These are phyloP conservation scores for Mormyrus iriodes DNA, from an alignment of 2,113 vertebrate genomes.

Conservation along the genomic window DNA sequence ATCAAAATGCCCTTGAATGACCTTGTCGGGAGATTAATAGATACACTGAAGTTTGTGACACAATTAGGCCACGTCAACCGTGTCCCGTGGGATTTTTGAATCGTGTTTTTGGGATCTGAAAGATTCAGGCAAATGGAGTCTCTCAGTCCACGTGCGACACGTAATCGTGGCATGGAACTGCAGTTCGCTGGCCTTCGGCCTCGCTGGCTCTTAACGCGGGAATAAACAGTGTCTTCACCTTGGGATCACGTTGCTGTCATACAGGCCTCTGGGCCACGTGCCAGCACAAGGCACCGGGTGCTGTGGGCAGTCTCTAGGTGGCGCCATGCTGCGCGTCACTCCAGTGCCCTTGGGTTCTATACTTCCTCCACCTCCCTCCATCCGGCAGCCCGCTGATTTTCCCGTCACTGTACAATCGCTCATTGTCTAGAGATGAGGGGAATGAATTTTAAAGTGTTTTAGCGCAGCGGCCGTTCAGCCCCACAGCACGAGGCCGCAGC, in stretches of 20 bases:
- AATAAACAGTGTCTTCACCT: conserved; percentile 1
- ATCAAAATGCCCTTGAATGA: not conserved
- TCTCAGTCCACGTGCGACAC: too few relatives aligned
- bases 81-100: not conserved
- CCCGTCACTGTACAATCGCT: not conserved
- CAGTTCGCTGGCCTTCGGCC: not conserved
- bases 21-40: not conserved
- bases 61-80: not conserved
- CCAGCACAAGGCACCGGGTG: not conserved
- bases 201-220: not conserved
- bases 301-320: not conserved
- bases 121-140: not conserved
- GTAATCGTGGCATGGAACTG: not conserved
- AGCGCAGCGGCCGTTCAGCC: not conserved
- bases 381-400: not conserved
- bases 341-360: not conserved
- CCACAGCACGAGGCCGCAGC: not conserved
- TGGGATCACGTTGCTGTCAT: not conserved
- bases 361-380: not conserved
- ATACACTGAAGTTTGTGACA: not conserved
- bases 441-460: not conserved
- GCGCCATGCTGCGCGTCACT: not conserved
- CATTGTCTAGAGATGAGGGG: not conserved
- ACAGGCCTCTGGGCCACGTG: not conserved
- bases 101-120: not conserved